Conservation (phyloP, 1,140 invertebrate species). For the Pteromalus puparum region DNA sequence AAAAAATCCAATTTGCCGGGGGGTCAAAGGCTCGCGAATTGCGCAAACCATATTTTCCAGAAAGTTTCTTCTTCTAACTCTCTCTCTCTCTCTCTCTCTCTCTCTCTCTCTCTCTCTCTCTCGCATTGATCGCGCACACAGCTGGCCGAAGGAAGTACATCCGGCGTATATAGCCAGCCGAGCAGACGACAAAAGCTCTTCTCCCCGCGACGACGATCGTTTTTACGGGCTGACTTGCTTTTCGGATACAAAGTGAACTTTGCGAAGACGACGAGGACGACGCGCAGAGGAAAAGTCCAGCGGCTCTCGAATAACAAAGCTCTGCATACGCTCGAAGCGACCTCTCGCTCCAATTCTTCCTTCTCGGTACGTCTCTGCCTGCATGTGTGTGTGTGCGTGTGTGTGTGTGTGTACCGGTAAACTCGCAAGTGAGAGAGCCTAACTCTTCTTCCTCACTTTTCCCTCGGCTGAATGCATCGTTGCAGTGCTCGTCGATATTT, state of each 20-base stretch:
- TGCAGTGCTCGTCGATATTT: conserved; percentile 22
- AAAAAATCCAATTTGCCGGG: neutral
- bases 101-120: neutral
- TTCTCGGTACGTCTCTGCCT: neutral
- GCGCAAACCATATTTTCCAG: conserved; percentile 10
- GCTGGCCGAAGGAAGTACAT: conserved; percentile 16
- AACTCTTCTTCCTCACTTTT: conserved; percentile 7
- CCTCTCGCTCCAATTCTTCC: conserved; percentile 45
- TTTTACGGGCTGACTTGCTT: conserved; percentile 1
- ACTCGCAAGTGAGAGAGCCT: conserved; percentile 22
- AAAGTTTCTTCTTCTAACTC: conserved; percentile 22
- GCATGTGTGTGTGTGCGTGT: neutral
- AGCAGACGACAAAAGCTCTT: conserved; percentile 19
- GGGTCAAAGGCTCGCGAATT: conserved; percentile 13
- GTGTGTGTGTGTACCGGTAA: neutral
- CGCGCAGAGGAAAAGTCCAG: conserved; percentile 36
- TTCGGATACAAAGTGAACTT: conserved; percentile 24
- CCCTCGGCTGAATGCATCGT: conserved; percentile 14
- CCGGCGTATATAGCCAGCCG: neutral
- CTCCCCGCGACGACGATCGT: neutral
- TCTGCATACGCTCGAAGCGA: conserved; percentile 13
- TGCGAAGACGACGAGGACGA: neutral
- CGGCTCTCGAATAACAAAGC: conserved; percentile 48
- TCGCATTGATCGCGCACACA: conserved; percentile 12
- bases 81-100: neutral